These are phyloP conservation scores for Lithophane socia DNA, from an alignment of 2,888 invertebrate species.

Conservation along the genomic window DNA sequence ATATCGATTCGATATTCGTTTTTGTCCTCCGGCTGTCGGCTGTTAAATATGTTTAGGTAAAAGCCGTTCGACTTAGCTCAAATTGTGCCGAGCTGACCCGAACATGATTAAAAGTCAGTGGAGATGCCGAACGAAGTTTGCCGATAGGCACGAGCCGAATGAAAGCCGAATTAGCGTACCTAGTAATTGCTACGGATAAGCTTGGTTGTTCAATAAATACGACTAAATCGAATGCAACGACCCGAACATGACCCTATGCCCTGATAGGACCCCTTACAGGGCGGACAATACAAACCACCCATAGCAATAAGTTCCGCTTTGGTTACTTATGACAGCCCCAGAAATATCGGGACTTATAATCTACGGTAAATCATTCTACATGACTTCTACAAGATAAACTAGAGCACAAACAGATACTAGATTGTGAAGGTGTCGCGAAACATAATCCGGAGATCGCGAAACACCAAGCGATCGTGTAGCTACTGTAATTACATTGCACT, in stretches of 20 bases:
- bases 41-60: neutral
- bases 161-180: neutral
- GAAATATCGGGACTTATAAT: neutral
- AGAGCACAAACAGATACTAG: constrained; percentile 5
- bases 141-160: neutral
- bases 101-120: neutral
- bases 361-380: neutral
- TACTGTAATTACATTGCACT: constrained; percentile 2
- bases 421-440: constrained; percentile 31
- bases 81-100: neutral
- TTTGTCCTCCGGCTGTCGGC: too few species aligned
- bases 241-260: neutral
- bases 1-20: too few species aligned
- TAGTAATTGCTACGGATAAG: neutral
- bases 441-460: constrained; percentile 31
- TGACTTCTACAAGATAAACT: too few species aligned
- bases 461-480: constrained; percentile 14
- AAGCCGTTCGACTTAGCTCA: neutral
- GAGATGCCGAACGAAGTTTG: neutral
- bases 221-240: neutral
- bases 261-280: too few species aligned
- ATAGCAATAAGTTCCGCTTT: neutral
- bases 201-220: neutral
- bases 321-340: neutral
- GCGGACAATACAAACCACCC: neutral